phyloP scores from a whole-genome alignment of 1,140 invertebrate genomes.

The Drosophila tsacasi region DNA sequence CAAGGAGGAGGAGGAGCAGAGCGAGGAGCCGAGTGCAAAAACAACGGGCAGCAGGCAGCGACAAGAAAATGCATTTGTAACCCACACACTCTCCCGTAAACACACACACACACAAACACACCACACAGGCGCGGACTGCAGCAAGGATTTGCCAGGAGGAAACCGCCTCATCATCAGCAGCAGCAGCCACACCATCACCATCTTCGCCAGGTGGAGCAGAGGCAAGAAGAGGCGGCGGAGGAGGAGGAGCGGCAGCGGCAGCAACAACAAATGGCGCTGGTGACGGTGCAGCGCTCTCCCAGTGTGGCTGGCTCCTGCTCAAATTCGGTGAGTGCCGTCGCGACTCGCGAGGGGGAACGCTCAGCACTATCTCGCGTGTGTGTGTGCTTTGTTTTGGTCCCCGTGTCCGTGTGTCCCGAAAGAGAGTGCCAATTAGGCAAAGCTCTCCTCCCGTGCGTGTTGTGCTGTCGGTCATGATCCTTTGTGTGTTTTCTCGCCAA shows the following conservation, averaged over 20 bases:
- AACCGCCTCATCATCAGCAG: slow-evolving; percentile 36
- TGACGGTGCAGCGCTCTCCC: slow-evolving; percentile 90
- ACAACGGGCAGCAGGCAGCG: slow-evolving; percentile 69
- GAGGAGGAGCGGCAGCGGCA: slow-evolving; percentile 29
- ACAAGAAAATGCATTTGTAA: slow-evolving; percentile 79
- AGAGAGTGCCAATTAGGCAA: slow-evolving; percentile 30
- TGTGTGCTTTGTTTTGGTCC: slow-evolving; percentile 73
- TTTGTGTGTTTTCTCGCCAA: slow-evolving; percentile 54
- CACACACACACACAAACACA: slow-evolving; percentile 30
- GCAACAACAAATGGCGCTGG: slow-evolving; percentile 87
- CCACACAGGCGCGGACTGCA: slow-evolving; percentile 26
- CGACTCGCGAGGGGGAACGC: slow-evolving; percentile 13
- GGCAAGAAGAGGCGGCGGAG: slow-evolving; percentile 37
- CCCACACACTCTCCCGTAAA: slow-evolving; percentile 36
- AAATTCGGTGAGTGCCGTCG: slow-evolving; percentile 77
- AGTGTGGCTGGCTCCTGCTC: slow-evolving; percentile 89
- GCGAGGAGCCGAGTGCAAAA: slow-evolving; percentile 76
- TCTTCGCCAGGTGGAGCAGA: slow-evolving; percentile 42
- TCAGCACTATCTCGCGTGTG: slow-evolving; percentile 32
- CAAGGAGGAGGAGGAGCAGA: slow-evolving; percentile 18
- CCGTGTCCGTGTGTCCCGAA: slow-evolving; percentile 10
- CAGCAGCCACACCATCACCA: slow-evolving; percentile 13
- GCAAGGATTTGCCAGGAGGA: slow-evolving; percentile 55
- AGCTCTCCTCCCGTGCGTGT: slow-evolving; percentile 67
- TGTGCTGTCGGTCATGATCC: slow-evolving; percentile 63